These are phyloP conservation scores for Bradynema listronoti DNA, from an alignment of 1,140 invertebrate genomes.

Conservation along the genomic window DNA sequence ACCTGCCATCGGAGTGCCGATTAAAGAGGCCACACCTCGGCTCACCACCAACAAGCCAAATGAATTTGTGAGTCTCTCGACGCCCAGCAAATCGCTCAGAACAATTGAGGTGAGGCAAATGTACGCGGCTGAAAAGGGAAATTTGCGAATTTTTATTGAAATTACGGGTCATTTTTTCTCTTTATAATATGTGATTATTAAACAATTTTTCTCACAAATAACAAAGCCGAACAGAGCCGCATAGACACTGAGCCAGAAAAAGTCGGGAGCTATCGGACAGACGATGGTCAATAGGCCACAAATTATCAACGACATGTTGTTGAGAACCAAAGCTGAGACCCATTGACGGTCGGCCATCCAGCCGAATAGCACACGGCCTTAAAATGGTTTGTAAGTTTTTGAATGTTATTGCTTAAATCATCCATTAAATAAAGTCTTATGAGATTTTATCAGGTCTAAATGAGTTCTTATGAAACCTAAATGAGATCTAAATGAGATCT, in stretches of 20 bases:
- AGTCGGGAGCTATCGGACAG: slow-evolving; percentile 76
- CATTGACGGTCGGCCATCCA: slow-evolving; percentile 61
- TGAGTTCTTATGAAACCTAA: too few relatives aligned
- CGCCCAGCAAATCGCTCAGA: slow-evolving; percentile 83
- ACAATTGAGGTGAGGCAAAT: slow-evolving; percentile 96
- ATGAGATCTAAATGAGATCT: slow-evolving; percentile 52
- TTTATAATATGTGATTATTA: background rate
- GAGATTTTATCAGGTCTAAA: too few relatives aligned
- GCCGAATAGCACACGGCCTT: slow-evolving; percentile 61
- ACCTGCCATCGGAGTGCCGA: slow-evolving; percentile 68
- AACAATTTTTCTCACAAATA: slow-evolving; percentile 70
- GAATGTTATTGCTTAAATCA: too few relatives aligned
- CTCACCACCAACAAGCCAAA: slow-evolving; percentile 90
- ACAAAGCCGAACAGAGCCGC: slow-evolving; percentile 88
- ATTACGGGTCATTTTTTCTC: slow-evolving; percentile 12
- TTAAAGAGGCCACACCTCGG: slow-evolving; percentile 79
- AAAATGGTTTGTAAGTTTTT: slow-evolving; percentile 61
- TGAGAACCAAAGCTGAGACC: slow-evolving; percentile 81
- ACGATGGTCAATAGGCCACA: slow-evolving; percentile 76
- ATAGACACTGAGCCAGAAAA: slow-evolving; percentile 71
- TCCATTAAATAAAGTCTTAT: too few relatives aligned
- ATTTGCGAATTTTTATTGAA: slow-evolving; percentile 8
- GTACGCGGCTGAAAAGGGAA: slow-evolving; percentile 74
- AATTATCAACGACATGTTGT: slow-evolving; percentile 79
- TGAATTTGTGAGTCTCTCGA: slow-evolving; percentile 90